A percentile compares a stretch with the other conserved stretches of the same genome.
These are phyloP conservation scores for Entelurus aequoreus DNA, from an alignment of 2,113 vertebrate species.

Conservation along the genomic window DNA sequence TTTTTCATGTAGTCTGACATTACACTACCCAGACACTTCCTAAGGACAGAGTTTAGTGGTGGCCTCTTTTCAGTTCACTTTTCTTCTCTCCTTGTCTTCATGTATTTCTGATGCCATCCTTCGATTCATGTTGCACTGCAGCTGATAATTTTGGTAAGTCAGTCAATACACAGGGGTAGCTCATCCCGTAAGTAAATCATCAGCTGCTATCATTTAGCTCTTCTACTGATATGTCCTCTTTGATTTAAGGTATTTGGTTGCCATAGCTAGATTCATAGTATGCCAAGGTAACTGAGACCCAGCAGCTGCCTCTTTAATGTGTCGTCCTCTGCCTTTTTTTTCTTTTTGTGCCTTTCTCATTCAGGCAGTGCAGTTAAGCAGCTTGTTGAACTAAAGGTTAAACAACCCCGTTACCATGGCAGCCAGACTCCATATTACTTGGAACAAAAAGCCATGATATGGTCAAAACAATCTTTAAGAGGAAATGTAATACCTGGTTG, in stretches of 20 bases:
- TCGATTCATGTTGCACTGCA: constrained; percentile 52
- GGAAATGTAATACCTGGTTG: neutral
- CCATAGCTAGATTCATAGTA: neutral
- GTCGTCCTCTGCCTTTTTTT: constrained; percentile 1
- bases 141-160: constrained; percentile 72
- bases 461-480: neutral
- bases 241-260: constrained; percentile 2
- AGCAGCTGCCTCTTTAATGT: neutral
- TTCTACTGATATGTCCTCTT: neutral
- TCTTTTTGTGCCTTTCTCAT: constrained; percentile 1
- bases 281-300: constrained; percentile 3
- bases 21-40: neutral
- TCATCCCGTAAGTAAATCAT: constrained; percentile 6
- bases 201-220: constrained; percentile 8
- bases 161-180: constrained; percentile 26
- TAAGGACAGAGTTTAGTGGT: constrained; percentile 24
- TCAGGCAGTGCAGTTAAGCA: neutral
- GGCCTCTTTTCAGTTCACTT: constrained; percentile 41
- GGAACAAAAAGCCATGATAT: neutral
- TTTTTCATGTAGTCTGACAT: neutral
- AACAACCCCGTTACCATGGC: neutral
- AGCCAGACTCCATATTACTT: neutral
- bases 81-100: constrained; percentile 52
- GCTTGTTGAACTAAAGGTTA: neutral
- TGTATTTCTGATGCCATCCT: constrained; percentile 48